phyloP scores from a whole-genome alignment of 2,797 vertebrate species.

The Lithobates pipiens region DNA sequence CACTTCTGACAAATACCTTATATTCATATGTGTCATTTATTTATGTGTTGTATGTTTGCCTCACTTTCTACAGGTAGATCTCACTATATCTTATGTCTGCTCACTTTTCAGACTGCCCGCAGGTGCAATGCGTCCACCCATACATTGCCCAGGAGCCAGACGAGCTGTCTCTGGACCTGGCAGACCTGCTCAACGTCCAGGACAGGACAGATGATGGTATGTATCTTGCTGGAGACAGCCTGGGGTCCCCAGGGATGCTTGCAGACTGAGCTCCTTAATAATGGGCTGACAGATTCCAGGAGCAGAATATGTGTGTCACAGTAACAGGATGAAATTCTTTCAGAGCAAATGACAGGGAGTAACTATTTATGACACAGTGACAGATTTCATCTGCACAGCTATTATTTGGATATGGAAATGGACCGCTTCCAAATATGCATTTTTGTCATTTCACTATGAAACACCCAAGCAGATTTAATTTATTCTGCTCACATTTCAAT shows the following conservation, averaged over 20 bases:
- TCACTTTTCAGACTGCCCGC: constrained; percentile 84
- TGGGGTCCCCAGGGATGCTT: not conserved
- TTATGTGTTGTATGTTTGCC: not conserved
- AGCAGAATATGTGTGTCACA: constrained; percentile 23
- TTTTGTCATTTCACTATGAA: not conserved
- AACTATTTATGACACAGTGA: constrained; percentile 28
- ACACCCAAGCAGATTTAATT: not conserved
- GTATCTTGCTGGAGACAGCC: not conserved
- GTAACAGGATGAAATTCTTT: not conserved
- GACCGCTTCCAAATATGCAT: not conserved
- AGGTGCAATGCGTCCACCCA: constrained; percentile 96
- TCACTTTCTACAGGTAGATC: not conserved
- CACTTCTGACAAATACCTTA: not conserved
- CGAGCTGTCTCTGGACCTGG: constrained; percentile 93
- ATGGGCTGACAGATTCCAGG: constrained; percentile 24
- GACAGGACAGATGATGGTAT: constrained; percentile 91
- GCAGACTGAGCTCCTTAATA: not conserved
- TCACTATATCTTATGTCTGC: not conserved
- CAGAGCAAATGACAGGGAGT: not conserved
- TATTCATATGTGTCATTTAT: not conserved
- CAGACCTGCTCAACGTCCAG: constrained; percentile 90
- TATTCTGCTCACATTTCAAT: constrained; percentile 3
- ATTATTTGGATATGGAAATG: constrained; percentile 33
- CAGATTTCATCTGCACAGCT: constrained; percentile 21
- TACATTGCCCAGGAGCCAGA: constrained; percentile 93